Percentiles rank a stretch among this genome's conserved stretches.
These are phyloP conservation scores for Dioctria rufipes DNA, from an alignment of 2,888 invertebrate species.

Conservation along the genomic window DNA sequence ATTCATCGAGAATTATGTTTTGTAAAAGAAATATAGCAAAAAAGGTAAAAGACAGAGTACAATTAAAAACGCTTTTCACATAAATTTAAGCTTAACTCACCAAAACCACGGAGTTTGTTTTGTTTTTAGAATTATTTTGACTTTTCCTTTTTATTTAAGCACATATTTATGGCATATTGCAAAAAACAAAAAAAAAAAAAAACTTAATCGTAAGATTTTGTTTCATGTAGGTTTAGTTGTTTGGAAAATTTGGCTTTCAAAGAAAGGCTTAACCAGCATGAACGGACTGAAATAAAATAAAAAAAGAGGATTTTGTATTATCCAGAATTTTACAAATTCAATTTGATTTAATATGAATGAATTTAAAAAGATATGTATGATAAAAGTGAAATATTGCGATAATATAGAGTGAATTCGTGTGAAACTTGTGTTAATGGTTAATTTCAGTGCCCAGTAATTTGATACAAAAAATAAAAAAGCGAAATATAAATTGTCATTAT, in stretches of 20 bases:
- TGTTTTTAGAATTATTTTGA: not conserved
- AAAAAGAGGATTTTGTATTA: slow-evolving; percentile 60
- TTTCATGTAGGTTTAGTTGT: slow-evolving; percentile 10
- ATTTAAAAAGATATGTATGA: too few species aligned
- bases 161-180: not conserved
- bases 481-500: too few species aligned
- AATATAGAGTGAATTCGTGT: too few species aligned
- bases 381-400: too few species aligned
- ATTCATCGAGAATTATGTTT: not conserved
- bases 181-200: not conserved
- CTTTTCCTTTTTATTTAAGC: not conserved
- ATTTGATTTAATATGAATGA: too few species aligned
- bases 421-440: too few species aligned
- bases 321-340: not conserved
- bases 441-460: too few species aligned
- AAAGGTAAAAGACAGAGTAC: not conserved
- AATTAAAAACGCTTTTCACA: not conserved
- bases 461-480: too few species aligned
- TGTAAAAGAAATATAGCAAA: not conserved
- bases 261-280: slow-evolving; percentile 69
- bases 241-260: slow-evolving; percentile 35
- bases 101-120: not conserved
- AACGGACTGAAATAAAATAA: slow-evolving; percentile 71
- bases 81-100: not conserved
- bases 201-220: not conserved